A percentile compares a stretch with the other conserved stretches of the same genome.
phyloP scores from a whole-genome alignment of 2,888 invertebrate genomes.

The Halictus quadricinctus region DNA sequence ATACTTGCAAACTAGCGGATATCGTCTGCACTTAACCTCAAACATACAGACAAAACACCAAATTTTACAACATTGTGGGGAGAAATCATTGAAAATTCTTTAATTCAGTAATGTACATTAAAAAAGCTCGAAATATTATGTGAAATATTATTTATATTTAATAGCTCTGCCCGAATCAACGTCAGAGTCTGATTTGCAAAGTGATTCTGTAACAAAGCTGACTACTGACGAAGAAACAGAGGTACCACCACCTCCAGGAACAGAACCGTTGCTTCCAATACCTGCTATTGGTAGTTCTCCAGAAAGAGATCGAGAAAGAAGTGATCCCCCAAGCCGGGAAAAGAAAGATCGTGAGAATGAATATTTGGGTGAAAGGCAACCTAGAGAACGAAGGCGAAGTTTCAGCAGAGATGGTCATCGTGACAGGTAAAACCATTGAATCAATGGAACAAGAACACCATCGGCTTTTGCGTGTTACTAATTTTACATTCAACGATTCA shows the following conservation, averaged over 20 bases:
- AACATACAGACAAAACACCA: conserved; percentile 25
- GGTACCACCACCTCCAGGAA: conserved; percentile 80
- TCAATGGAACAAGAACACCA: not conserved
- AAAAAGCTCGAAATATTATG: not conserved
- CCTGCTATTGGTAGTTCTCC: conserved; percentile 73
- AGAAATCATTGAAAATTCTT: not conserved
- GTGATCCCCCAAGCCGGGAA: conserved; percentile 65
- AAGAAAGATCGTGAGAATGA: conserved; percentile 76
- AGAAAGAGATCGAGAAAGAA: conserved; percentile 67
- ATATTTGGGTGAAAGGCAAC: conserved; percentile 75
- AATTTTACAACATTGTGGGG: conserved; percentile 2
- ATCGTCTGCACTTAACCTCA: conserved; percentile 58
- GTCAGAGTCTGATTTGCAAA: conserved; percentile 71
- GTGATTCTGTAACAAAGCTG: conserved; percentile 72
- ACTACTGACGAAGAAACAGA: conserved; percentile 78
- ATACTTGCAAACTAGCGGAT: conserved; percentile 36
- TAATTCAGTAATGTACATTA: not conserved
- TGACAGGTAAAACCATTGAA: conserved; percentile 72
- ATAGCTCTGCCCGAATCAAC: conserved; percentile 70
- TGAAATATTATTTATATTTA: conserved; percentile 35
- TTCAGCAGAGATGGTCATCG: conserved; percentile 80
- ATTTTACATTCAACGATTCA: conserved; percentile 31
- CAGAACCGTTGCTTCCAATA: conserved; percentile 79
- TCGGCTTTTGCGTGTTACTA: not conserved
- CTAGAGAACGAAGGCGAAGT: conserved; percentile 78